Evolutionary conservation across 2,113 vertebrate genomes (phyloP), one percentile per base, ranked within the genome.

Genomic region (Bos indicus): DNA sequence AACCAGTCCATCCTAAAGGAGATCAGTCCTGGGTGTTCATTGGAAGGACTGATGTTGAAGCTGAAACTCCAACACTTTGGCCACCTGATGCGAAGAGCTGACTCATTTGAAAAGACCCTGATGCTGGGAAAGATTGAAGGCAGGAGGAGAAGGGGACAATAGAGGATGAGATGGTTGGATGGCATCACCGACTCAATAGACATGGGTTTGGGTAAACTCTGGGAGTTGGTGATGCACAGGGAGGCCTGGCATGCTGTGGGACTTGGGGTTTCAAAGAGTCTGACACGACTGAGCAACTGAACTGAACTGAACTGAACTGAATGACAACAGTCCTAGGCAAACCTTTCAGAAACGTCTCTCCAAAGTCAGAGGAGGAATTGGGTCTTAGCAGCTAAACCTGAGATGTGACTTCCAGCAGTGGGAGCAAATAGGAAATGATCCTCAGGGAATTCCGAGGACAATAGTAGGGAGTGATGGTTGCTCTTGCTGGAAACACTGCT

Each of bases 231-330:
- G 33, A n/a, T 67, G 33, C 2, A n/a, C 62, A 19, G 62, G 16
- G 33, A n/a, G 64, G 64, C 8, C 64, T n/a, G 7, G 64, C 4
- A 0, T 67, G 16, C 33, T n/a, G 33, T n/a, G 8, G 33, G 16
- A 10, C 64, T 5, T n/a, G 64, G 64, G 8, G 33, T n/a, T 9
- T 7, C 62, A 9, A 67, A 0, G 3, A 67, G 33, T 9, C 2
- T 0, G 33, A 67, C 62, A n/a, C 0, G 1, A 67, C 62, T 67
- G 62, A 67, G 16, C 4, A 4, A 19, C 62, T 67, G 16, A 67
- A 10, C 4, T 67, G 64, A 4, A 19, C 62, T 67, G 16, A 67
- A 10, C 4, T 67, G 64, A 67, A 19, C 33, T 67, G 62, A n/a
- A 30, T 21, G 25, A 17, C 19, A 87, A 5, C 6, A 64, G 33